Base-by-base conservation (phyloP, 2,888 invertebrate genomes). In the Synergus umbraculus region DNA sequence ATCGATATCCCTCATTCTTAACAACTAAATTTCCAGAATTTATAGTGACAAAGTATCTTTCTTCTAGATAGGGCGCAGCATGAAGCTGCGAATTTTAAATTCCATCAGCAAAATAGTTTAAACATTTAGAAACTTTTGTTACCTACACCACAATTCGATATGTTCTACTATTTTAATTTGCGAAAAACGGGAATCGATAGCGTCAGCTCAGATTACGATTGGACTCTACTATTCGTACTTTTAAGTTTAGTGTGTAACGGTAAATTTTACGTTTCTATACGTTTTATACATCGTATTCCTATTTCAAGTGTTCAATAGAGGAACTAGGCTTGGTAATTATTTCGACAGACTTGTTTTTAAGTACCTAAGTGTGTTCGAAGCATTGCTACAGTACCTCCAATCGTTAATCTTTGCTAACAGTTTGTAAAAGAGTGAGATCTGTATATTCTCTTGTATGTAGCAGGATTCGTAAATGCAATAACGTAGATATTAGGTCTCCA, bases 1-100 rank as follows among this genome's bases (percentile, higher is more conserved):
- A 97, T 97, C 91, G 96, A 97, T 93, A 95, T 97, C 93, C 97
- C 97, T 92, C 94, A 96, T 93, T 95, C 95, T 93, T 92, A 92
- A 92, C 91, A 87, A 86, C 85, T 86, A 87, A 64, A 46, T 79
- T 76, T 66, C 37, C 60, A 58, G 37, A 46, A 54, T 15, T 69
- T 18, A 46, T 67, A 73, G 54, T n/a, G n/a, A 73, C 49, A 49
- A 73, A 15, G 54, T 15, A 73, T 54, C 54, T 46, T 67, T 67
- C 44, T 73, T 73, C n/a, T 73, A 73, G 73, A 54, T 73, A 73
- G 54, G 37, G 37, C 37, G 49, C 54, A 54, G 73, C 54, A 37
- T 18, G 41, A 54, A 54, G 54, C 73, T 54, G 54, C 73, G n/a
- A 49, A 54, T 37, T 73, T 73, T 22, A 18, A 73, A 73, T 73